phyloP scores from a whole-genome alignment of 2,888 invertebrate species.

The Torymus tubicola region DNA sequence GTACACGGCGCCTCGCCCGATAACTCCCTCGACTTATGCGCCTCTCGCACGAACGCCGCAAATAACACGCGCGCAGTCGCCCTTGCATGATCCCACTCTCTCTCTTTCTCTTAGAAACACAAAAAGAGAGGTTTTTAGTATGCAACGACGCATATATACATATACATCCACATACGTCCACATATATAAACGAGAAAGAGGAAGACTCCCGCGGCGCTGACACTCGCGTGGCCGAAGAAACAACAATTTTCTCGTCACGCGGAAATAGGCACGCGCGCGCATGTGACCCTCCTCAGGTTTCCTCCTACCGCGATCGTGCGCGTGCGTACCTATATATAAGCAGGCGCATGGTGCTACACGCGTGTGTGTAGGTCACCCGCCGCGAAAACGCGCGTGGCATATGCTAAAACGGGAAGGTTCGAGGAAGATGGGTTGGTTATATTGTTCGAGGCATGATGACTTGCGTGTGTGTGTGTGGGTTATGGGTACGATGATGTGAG shows the following conservation, averaged over 20 bases:
- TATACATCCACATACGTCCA: too few relatives aligned
- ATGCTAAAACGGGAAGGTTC: slow-evolving; percentile 32
- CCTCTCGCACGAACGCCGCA: too few relatives aligned
- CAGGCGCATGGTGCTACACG: neutral
- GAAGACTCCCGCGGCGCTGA: slow-evolving; percentile 69
- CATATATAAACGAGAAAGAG: slow-evolving; percentile 56
- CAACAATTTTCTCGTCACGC: slow-evolving; percentile 71
- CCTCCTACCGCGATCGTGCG: neutral
- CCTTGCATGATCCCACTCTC: slow-evolving; percentile 48
- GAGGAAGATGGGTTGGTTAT: neutral
- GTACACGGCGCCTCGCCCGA: neutral
- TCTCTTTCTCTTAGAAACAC: too few relatives aligned
- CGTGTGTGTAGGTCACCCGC: slow-evolving; percentile 48
- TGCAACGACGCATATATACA: too few relatives aligned
- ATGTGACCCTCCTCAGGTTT: too few relatives aligned
- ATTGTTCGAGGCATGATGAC: neutral
- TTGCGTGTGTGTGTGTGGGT: neutral
- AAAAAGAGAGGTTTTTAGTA: too few relatives aligned
- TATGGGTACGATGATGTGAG: neutral
- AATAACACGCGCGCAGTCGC: slow-evolving; percentile 46
- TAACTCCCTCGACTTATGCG: slow-evolving; percentile 22
- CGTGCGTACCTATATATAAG: slow-evolving; percentile 61
- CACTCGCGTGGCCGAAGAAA: slow-evolving; percentile 61
- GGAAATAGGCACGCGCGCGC: slow-evolving; percentile 66
- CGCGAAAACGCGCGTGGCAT: slow-evolving; percentile 60